A percentile compares a stretch with the other conserved stretches of the same genome.
Evolutionary conservation across 2,113 vertebrate species (phyloP).

Genomic region (Phaetusa simplex): DNA sequence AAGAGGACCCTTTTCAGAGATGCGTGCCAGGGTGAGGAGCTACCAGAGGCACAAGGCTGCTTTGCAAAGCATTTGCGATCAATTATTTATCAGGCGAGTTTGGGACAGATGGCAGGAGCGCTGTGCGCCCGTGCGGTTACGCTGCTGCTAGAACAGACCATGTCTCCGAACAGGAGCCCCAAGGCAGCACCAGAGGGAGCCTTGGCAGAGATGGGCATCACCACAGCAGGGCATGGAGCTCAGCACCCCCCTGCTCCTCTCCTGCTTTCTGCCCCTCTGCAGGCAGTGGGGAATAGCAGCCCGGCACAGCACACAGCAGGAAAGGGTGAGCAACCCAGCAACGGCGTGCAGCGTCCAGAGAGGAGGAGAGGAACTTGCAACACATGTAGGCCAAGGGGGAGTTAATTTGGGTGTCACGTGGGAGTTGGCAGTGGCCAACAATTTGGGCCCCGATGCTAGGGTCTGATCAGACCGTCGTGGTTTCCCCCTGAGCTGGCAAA

Average conservation of each 20-base stretch:
- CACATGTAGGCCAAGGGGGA: not conserved
- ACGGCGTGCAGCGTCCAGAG: not conserved
- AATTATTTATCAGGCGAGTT: not conserved
- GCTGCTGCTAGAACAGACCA: not conserved
- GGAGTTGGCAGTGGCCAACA: not conserved
- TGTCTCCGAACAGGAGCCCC: not conserved
- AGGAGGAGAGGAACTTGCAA: not conserved
- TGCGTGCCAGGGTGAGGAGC: not conserved
- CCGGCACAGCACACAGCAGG: not conserved
- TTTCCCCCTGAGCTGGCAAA: not conserved
- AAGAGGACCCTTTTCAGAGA: not conserved
- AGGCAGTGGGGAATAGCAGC: not conserved
- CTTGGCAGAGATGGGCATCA: not conserved
- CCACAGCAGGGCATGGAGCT: not conserved
- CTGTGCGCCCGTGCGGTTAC: rapidly evolving
- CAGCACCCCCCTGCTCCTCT: not conserved
- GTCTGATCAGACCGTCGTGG: rapidly evolving
- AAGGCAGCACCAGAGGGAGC: not conserved
- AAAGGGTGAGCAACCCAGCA: not conserved
- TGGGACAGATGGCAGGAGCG: not conserved
- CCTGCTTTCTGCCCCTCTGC: not conserved
- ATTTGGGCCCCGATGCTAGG: not conserved
- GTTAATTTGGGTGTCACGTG: not conserved
- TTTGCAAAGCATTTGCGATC: not conserved
- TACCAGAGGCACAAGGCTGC: not conserved